Evolutionary conservation across 2,113 vertebrate species (phyloP).

Genomic region (Campylomormyrus tamandua): DNA sequence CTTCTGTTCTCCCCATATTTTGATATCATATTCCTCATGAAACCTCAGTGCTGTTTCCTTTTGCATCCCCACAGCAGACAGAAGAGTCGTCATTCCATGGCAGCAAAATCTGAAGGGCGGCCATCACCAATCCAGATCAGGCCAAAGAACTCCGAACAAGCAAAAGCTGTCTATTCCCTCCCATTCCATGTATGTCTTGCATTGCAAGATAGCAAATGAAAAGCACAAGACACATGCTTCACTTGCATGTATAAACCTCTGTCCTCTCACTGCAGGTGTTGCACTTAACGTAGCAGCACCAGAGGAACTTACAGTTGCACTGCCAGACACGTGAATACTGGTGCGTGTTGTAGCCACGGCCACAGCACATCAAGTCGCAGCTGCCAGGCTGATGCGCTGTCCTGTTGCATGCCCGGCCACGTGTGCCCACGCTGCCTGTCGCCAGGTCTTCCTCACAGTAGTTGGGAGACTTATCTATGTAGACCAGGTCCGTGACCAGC

Average conservation of each 20-base stretch:
- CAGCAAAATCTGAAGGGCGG: not conserved
- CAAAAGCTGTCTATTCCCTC: not conserved
- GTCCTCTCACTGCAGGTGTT: constrained; percentile 98
- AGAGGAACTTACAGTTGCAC: constrained; percentile 98
- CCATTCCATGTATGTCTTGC: not conserved
- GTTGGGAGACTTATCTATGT: constrained; percentile 93
- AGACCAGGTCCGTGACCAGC: constrained; percentile 91
- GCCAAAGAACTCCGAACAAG: not conserved
- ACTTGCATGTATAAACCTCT: constrained; percentile 96
- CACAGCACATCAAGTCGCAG: constrained; percentile 96
- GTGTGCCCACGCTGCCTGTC: constrained; percentile 85
- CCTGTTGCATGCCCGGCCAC: constrained; percentile 92
- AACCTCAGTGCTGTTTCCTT: not conserved
- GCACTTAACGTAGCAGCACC: constrained; percentile 98
- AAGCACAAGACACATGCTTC: constrained; percentile 40
- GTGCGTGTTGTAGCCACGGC: constrained; percentile 95
- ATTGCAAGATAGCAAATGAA: not conserved
- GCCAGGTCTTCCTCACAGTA: constrained; percentile 89
- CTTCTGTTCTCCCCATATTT: not conserved
- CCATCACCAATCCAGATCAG: not conserved
- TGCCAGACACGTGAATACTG: constrained; percentile 97
- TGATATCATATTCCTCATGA: not conserved
- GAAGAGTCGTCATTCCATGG: not conserved
- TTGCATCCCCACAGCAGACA: not conserved
- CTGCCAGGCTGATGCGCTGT: constrained; percentile 83